Base-by-base conservation (phyloP, 2,113 vertebrate genomes). In the Furnarius figulus region DNA sequence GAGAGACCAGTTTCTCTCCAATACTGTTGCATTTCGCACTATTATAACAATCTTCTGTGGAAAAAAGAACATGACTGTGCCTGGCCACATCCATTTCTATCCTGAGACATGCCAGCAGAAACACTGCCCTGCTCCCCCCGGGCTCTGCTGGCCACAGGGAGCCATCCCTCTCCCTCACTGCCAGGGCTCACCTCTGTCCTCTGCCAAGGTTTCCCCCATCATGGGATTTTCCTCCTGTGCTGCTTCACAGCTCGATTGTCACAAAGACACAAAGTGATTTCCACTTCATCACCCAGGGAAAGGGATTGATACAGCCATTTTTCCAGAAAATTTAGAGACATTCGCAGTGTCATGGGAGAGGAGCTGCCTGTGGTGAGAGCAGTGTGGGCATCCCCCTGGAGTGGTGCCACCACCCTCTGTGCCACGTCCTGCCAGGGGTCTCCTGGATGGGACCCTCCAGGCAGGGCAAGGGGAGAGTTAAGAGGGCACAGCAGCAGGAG, bases 341-440 rank as follows among this genome's bases (percentile, higher is more conserved):
- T 5, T n/a, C 55, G 1, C 0, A 1, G 10, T 21, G 31, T 2
- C 18, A 39, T 1, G 2, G 66, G 19, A 42, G 31, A 27, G 24
- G 56, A 65, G 58, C 24, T 0, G 6, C 39, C 42, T 4, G 5
- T 6, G 66, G n/a, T 12, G 6, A 14, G 40, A 44, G 10, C 5
- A 0, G 35, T 0, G 56, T 2, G 28, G 58, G 21, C 58, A 42
- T 9, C 33, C 3, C 39, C 24, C 6, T 6, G 55, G 21, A 44
- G 1, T 0, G 3, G 24, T 31, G 62, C 24, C 40, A 23, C 23
- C 8, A 18, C 52, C 2, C 53, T 10, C 49, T 15, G 40, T 4
- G 3, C 25, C 63, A 8, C 7, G 6, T 46, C 78, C 63, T 39
- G 50, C 16, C 62, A 20, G 30, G 47, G 75, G 14, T 65, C 8